A percentile compares a stretch with the other conserved stretches of the same genome.
phyloP scores from a whole-genome alignment of 2,113 vertebrate genomes.

The Ptilorrhoa leucosticta region DNA sequence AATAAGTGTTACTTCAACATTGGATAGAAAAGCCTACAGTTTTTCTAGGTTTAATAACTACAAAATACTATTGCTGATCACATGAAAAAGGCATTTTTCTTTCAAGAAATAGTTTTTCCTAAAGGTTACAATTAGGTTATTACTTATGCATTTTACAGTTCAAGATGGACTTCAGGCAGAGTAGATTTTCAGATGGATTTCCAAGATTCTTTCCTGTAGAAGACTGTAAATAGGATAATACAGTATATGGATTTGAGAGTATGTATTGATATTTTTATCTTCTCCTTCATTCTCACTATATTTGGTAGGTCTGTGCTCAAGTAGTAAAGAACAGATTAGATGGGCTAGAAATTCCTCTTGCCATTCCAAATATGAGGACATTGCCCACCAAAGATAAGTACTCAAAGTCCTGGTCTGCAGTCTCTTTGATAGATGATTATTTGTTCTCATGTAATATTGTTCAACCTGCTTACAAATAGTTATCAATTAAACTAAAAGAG shows the following conservation, averaged over 20 bases:
- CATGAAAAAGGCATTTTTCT: background rate
- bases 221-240: background rate
- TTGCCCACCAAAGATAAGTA: background rate
- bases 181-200: background rate
- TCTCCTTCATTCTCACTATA: background rate
- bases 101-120: background rate
- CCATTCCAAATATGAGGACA: background rate
- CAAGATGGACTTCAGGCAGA: background rate
- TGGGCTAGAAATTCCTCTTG: background rate
- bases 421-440: background rate
- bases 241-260: background rate
- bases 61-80: background rate
- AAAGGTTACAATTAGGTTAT: background rate
- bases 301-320: background rate
- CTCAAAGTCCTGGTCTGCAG: background rate
- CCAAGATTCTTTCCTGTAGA: background rate
- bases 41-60: background rate
- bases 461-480: background rate
- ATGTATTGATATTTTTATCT: background rate
- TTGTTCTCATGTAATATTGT: background rate
- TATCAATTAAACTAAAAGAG: background rate
- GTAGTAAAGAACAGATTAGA: background rate
- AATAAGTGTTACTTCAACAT: background rate
- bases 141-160: background rate
- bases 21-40: background rate